phyloP scores from a whole-genome alignment of 1,140 invertebrate genomes.

The Bombus huntii region DNA sequence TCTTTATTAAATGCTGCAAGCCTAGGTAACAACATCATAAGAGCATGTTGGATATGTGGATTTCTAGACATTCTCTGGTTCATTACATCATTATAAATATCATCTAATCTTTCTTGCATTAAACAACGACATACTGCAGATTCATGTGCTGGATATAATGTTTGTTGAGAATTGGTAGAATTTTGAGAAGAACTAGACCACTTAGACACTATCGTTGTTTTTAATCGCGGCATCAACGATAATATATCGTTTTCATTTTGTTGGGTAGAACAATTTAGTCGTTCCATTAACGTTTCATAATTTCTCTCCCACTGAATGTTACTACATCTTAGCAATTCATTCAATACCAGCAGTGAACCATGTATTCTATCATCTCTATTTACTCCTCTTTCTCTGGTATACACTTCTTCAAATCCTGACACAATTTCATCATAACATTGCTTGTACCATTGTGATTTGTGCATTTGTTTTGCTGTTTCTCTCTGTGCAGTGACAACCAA shows the following conservation, averaged over 20 bases:
- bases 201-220: constrained; percentile 84
- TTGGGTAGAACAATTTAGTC: constrained; percentile 79
- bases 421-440: constrained; percentile 96
- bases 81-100: constrained; percentile 92
- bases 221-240: constrained; percentile 84
- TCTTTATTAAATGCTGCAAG: constrained; percentile 95
- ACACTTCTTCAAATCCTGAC: constrained; percentile 89
- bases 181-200: constrained; percentile 77
- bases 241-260: constrained; percentile 84
- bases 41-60: constrained; percentile 92
- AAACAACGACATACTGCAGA: constrained; percentile 93
- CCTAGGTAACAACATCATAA: constrained; percentile 95
- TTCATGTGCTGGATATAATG: constrained; percentile 86
- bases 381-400: constrained; percentile 89
- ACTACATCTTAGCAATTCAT: constrained; percentile 96
- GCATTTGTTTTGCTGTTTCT: constrained; percentile 94
- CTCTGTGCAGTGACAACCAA: constrained; percentile 96
- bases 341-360: constrained; percentile 95
- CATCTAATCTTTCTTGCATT: constrained; percentile 92
- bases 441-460: constrained; percentile 95
- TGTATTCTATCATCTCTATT: constrained; percentile 96
- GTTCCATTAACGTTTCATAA: constrained; percentile 88
- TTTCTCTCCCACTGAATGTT: constrained; percentile 94
- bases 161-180: constrained; percentile 69
- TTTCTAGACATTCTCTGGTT: constrained; percentile 89